Conservation (phyloP, 2,797 vertebrate species). For the Onychomys leucogaster region DNA sequence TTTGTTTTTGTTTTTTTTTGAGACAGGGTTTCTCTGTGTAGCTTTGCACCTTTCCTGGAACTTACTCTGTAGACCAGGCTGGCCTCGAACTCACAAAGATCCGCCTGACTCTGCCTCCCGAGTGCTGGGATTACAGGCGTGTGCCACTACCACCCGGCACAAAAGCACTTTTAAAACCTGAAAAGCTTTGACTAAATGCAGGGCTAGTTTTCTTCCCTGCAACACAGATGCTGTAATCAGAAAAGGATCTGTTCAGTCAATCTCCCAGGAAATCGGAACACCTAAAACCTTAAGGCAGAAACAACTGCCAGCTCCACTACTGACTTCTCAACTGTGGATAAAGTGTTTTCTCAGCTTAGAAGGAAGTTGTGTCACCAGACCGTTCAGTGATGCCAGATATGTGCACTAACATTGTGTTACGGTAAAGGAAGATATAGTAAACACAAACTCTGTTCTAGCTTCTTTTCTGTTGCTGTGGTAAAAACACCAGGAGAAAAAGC, state of each 20-base stretch:
- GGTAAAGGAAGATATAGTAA: slow-evolving; percentile 48
- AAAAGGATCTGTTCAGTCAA: neutral
- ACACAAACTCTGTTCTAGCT: neutral
- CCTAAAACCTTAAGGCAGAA: slow-evolving; percentile 26
- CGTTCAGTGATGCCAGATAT: slow-evolving; percentile 17
- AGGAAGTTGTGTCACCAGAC: slow-evolving; percentile 48
- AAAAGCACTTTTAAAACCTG: slow-evolving; percentile 34
- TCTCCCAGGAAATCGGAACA: neutral
- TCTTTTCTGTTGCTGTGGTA: neutral
- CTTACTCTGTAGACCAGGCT: too few species aligned
- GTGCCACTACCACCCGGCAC: too few species aligned
- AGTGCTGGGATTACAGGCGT: too few species aligned
- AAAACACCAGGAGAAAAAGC: neutral
- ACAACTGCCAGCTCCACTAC: neutral
- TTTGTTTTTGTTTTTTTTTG: too few species aligned
- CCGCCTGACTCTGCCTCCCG: too few species aligned
- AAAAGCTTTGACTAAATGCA: slow-evolving; percentile 24
- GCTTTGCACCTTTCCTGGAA: too few species aligned
- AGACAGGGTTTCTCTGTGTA: too few species aligned
- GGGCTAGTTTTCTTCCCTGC: neutral
- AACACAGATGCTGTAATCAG: neutral
- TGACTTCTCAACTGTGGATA: slow-evolving; percentile 17
- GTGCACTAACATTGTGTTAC: slow-evolving; percentile 14
- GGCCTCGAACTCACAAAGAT: too few species aligned
- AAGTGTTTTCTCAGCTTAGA: slow-evolving; percentile 57